Evolutionary conservation across 2,113 vertebrate genomes (phyloP).

Genomic region (Sitta europaea): DNA sequence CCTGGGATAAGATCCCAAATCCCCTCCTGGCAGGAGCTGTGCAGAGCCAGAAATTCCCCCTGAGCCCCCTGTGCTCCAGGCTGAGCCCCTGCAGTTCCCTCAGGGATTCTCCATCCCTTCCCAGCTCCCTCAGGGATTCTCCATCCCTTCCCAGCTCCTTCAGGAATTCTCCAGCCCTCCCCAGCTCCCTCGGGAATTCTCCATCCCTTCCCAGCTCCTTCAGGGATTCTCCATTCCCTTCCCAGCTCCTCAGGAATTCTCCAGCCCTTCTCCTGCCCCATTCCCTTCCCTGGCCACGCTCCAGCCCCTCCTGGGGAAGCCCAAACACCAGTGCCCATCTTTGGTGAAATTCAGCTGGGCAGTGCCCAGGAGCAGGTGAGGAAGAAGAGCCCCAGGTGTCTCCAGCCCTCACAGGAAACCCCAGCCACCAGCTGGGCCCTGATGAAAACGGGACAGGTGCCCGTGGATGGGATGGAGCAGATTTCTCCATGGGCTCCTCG

Average conservation of each 20-base stretch:
- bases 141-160: neutral
- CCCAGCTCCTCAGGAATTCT: neutral
- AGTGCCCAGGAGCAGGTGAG: neutral
- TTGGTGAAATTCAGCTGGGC: too few species aligned
- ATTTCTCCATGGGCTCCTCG: neutral
- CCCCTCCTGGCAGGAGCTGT: neutral
- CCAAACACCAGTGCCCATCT: neutral
- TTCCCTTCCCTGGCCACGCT: neutral
- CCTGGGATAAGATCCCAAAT: neutral
- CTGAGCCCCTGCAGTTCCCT: neutral
- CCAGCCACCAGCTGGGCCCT: neutral
- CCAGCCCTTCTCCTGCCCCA: fast-evolving
- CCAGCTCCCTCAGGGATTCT: too few species aligned
- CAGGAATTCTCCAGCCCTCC: too few species aligned
- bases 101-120: neutral
- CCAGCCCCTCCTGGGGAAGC: neutral
- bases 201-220: neutral
- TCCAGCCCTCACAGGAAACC: neutral
- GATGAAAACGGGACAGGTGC: neutral
- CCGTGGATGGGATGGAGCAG: fast-evolving
- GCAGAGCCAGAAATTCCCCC: neutral
- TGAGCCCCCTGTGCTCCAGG: neutral
- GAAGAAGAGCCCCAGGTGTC: neutral
- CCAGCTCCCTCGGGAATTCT: neutral
- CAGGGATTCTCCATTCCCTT: neutral